These are phyloP conservation scores for Rhagonycha fulva DNA, from an alignment of 2,888 invertebrate genomes.

Conservation along the genomic window DNA sequence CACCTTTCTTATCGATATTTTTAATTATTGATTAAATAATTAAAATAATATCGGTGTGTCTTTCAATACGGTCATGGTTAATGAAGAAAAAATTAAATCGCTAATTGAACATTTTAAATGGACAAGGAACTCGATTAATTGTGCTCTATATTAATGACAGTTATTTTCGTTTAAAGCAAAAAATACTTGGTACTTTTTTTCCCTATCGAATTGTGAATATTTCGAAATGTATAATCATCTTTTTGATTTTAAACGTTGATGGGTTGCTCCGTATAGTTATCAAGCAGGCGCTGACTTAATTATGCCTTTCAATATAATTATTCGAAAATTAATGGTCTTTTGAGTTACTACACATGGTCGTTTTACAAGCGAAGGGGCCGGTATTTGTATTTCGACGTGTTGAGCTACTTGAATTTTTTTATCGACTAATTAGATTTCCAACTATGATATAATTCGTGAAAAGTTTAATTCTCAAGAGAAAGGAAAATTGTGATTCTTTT, in stretches of 20 bases:
- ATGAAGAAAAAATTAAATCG: not conserved
- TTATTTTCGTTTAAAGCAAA: conserved; percentile 2
- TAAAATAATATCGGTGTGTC: conserved; percentile 15
- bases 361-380: not conserved
- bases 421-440: not conserved
- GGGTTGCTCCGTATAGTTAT: not conserved
- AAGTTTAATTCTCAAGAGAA: not conserved
- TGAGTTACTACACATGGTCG: conserved; percentile 6
- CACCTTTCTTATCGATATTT: conserved; percentile 7
- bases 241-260: not conserved
- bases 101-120: not conserved
- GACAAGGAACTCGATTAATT: conserved; percentile 3
- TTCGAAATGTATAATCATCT: not conserved
- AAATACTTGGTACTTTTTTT: not conserved
- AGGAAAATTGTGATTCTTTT: not conserved
- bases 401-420: not conserved
- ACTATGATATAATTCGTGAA: not conserved
- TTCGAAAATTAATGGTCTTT: conserved; percentile 21
- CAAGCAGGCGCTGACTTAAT: conserved; percentile 18
- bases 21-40: conserved; percentile 22
- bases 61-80: conserved; percentile 2
- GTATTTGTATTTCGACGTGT: not conserved
- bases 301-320: conserved; percentile 23
- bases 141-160: conserved; percentile 6
- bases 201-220: not conserved